Percentiles rank a stretch among this genome's conserved stretches.
These are phyloP conservation scores for Cuculus canorus DNA, from an alignment of 2,797 vertebrate genomes.

Conservation along the genomic window DNA sequence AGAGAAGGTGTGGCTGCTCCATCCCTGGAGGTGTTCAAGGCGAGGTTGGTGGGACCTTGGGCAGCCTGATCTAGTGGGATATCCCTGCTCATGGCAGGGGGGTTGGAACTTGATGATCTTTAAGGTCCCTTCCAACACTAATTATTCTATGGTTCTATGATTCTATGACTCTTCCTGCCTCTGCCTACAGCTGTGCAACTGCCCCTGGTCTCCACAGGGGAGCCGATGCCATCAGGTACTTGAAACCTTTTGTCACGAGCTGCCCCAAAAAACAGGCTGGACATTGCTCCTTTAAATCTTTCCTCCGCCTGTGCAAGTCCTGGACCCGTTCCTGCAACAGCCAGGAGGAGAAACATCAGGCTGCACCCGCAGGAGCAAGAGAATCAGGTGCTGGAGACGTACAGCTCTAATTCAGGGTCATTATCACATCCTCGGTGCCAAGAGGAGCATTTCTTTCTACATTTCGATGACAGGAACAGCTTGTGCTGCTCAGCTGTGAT, in stretches of 20 bases:
- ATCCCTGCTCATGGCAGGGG: no score
- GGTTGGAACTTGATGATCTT: no score
- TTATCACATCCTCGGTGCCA: neutral
- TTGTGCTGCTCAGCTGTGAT: conserved; percentile 46
- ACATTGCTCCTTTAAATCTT: neutral
- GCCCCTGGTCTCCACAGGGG: neutral
- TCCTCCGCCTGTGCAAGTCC: neutral
- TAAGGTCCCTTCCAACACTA: no score
- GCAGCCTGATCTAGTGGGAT: no score
- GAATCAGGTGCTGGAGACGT: conserved; percentile 2
- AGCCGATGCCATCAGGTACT: neutral
- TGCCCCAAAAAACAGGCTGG: neutral
- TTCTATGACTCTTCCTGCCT: neutral
- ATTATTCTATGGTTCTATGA: no score
- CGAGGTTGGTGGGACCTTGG: no score
- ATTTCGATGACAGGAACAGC: conserved; percentile 52
- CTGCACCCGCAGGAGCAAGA: neutral
- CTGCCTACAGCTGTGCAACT: accelerated
- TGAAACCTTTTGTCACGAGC: neutral
- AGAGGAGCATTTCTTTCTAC: neutral
- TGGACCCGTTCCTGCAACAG: neutral
- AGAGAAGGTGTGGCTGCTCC: no score
- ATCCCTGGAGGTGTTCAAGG: no score
- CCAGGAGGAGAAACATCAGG: neutral
- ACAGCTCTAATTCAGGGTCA: conserved; percentile 47